These are phyloP conservation scores for Siderastrea radians DNA, from an alignment of 92 coral and sea anemone species.

Conservation along the genomic window DNA sequence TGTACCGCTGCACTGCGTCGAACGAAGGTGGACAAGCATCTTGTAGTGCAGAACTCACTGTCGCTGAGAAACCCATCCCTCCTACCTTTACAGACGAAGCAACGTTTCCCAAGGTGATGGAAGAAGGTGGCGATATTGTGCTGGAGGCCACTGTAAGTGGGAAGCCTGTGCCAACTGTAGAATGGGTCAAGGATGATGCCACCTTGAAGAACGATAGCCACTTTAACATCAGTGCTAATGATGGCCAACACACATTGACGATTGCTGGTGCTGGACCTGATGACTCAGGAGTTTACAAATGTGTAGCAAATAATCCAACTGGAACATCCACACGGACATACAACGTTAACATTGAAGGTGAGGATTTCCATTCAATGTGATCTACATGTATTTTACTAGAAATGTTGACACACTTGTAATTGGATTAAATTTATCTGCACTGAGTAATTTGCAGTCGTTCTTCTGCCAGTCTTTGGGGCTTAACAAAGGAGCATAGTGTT, in stretches of 20 bases:
- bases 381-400: neutral
- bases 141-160: conserved; percentile 91
- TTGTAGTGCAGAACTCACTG: conserved; percentile 83
- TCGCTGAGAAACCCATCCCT: conserved; percentile 72
- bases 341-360: conserved; percentile 92
- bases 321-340: conserved; percentile 90
- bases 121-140: conserved; percentile 88
- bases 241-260: conserved; percentile 81
- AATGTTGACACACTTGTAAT: too few relatives aligned
- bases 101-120: conserved; percentile 70
- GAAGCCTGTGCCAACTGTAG: conserved; percentile 88
- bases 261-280: conserved; percentile 84
- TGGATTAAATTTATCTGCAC: too few relatives aligned
- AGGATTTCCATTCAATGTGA: neutral
- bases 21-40: conserved; percentile 90
- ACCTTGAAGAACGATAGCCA: conserved; percentile 72
- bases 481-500: too few relatives aligned
- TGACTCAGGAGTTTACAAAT: conserved; percentile 93
- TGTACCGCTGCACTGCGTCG: conserved; percentile 81
- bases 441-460: too few relatives aligned
- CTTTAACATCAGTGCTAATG: conserved; percentile 64
- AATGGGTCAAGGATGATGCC: conserved; percentile 92
- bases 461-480: too few relatives aligned
- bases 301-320: conserved; percentile 86
- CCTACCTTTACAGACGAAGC: conserved; percentile 88